Evolutionary conservation across 2,797 vertebrate species (phyloP).

Genomic region (Chlorospingus flavigularis): DNA sequence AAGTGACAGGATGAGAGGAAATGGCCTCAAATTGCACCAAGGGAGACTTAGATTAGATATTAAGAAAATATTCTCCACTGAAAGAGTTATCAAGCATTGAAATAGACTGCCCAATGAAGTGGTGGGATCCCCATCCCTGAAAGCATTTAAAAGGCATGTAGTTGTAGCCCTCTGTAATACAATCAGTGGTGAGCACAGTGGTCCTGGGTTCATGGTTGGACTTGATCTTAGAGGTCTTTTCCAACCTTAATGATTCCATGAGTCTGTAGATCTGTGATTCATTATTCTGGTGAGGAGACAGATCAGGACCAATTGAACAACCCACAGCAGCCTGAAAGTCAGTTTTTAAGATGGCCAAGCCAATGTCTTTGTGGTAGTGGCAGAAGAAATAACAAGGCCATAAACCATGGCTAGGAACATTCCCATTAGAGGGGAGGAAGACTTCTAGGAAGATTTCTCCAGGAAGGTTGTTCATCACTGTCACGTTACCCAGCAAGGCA

Average conservation of each 20-base stretch:
- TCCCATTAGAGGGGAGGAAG: not conserved
- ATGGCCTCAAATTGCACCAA: not conserved
- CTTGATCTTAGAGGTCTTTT: not conserved
- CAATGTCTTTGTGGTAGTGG: not conserved
- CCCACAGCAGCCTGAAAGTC: not conserved
- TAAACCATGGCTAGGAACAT: not conserved
- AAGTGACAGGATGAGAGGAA: not conserved
- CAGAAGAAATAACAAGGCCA: not conserved
- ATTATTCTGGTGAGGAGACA: not conserved
- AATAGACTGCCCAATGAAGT: not conserved
- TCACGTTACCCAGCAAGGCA: not conserved
- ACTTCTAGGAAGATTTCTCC: not conserved
- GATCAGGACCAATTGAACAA: not conserved
- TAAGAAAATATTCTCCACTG: not conserved
- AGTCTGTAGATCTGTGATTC: not conserved
- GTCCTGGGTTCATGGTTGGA: not conserved
- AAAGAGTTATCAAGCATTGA: not conserved
- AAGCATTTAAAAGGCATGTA: not conserved
- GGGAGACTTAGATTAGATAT: not conserved
- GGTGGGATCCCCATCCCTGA: not conserved
- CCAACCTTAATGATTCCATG: not conserved
- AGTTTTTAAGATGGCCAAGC: not conserved
- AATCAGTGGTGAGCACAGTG: rapidly evolving
- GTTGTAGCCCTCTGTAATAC: not conserved
- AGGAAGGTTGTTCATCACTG: not conserved